Percentiles rank a stretch among this genome's conserved stretches.
phyloP scores from a whole-genome alignment of 2,113 vertebrate genomes.

The Euleptes europaea region DNA sequence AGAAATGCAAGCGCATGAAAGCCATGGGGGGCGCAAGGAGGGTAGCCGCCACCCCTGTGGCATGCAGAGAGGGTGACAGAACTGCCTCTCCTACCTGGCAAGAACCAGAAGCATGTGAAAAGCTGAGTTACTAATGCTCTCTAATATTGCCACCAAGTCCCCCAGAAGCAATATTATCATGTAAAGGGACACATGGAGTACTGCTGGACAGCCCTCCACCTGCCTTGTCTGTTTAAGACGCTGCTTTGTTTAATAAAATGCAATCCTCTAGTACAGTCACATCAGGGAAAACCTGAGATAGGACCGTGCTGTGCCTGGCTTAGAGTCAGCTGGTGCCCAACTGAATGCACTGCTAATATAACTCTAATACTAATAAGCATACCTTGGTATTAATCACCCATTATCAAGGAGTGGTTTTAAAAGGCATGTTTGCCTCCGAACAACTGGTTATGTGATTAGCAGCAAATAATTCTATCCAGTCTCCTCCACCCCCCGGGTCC shows the following conservation, averaged over 20 bases:
- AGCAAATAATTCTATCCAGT: conserved; percentile 38
- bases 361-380: conserved; percentile 48
- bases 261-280: background rate
- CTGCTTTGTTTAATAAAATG: background rate
- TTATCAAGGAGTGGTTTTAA: conserved; percentile 59
- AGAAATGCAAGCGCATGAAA: background rate
- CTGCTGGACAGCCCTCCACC: background rate
- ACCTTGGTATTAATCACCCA: conserved; percentile 52
- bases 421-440: conserved; percentile 40
- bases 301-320: background rate
- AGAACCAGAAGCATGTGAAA: background rate
- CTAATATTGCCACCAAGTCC: background rate
- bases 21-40: too few species aligned
- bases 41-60: too few species aligned
- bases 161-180: background rate
- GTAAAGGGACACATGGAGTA: background rate
- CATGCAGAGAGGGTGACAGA: too few species aligned
- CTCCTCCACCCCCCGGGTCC: conserved; percentile 26
- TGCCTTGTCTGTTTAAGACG: background rate
- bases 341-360: conserved; percentile 60
- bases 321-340: conserved; percentile 49
- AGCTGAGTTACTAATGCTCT: background rate
- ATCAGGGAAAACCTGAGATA: background rate
- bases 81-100: too few species aligned
- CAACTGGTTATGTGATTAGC: conserved; percentile 21